Evolutionary conservation across 2,113 vertebrate species (phyloP), one percentile per base, ranked within the genome.

Genomic region (Tetrao urogallus): DNA sequence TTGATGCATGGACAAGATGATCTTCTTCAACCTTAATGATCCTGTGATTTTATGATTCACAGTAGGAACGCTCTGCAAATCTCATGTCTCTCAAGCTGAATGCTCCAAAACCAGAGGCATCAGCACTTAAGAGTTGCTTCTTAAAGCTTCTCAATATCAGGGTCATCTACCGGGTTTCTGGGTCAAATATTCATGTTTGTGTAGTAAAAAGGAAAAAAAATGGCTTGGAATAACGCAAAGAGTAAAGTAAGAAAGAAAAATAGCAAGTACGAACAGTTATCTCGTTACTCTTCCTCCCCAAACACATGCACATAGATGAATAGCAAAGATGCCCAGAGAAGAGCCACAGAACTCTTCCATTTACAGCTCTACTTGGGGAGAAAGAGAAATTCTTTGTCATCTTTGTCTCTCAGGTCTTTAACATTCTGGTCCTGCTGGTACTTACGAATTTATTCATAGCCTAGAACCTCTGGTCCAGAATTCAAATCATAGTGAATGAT

Each of bases 361-460:
- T 93, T 78, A 63, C 24, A 81, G 40, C 18, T 89, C 69, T 88
- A 88, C 67, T n/a, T 45, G 24, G 28, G 32, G 10, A 80, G 63
- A 86, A 87, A 91, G 58, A 89, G 70, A 82, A 83, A 66, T 11
- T 92, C 27, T 81, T 94, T 82, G 65, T 83, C 88, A 73, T 89
- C 12, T 8, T 21, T 88, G 32, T 89, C 64, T 89, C 11, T n/a
- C 34, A 67, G 47, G n/a, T 90, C 52, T 93, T 95, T 94, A 94
- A 75, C 30, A 93, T 95, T 96, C 82, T 85, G 70, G 43, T 95
- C 73, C 79, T 85, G 92, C 50, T 40, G 86, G 27, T 47, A 85
- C 48, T 95, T 91, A 82, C 54, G 96, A 92, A 96, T 97, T 96
- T 97, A 97, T 97, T 97, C 95, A 95, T 94, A 94, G 90, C n/a